Evolutionary conservation across 1,140 invertebrate species (phyloP).

Genomic region (Drosophila carrolli): DNA sequence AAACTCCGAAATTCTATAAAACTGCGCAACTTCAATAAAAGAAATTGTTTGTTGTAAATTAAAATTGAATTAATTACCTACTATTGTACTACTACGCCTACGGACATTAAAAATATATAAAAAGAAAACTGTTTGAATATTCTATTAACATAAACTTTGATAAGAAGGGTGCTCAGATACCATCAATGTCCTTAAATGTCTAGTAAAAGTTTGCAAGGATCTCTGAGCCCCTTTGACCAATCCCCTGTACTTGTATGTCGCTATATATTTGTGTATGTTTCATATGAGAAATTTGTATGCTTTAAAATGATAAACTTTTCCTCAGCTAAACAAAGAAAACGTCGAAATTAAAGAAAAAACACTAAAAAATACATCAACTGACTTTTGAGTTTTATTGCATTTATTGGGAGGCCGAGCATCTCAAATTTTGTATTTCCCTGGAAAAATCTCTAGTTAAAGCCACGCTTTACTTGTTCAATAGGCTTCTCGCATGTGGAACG

Average conservation of each 20-base stretch:
- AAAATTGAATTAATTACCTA: constrained; percentile 69
- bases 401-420: neutral
- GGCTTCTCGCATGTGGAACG: too few relatives aligned
- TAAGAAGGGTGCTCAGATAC: constrained; percentile 5
- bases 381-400: neutral
- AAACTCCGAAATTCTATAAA: constrained; percentile 35
- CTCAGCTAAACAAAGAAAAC: constrained; percentile 52
- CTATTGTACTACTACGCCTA: constrained; percentile 40
- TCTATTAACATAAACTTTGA: constrained; percentile 43
- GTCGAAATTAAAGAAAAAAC: constrained; percentile 55
- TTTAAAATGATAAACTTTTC: constrained; percentile 59
- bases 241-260: constrained; percentile 55
- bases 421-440: too few relatives aligned
- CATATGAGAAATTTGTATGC: constrained; percentile 66
- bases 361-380: constrained; percentile 40
- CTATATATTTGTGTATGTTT: constrained; percentile 69
- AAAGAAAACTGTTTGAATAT: constrained; percentile 46
- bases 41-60: constrained; percentile 77
- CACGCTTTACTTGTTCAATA: too few relatives aligned
- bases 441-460: too few relatives aligned
- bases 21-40: constrained; percentile 29
- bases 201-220: constrained; percentile 10
- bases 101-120: constrained; percentile 41
- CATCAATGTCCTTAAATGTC: neutral
- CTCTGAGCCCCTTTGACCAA: constrained; percentile 14